phyloP scores from a whole-genome alignment of 2,888 invertebrate genomes.

The Amiota mariae region DNA sequence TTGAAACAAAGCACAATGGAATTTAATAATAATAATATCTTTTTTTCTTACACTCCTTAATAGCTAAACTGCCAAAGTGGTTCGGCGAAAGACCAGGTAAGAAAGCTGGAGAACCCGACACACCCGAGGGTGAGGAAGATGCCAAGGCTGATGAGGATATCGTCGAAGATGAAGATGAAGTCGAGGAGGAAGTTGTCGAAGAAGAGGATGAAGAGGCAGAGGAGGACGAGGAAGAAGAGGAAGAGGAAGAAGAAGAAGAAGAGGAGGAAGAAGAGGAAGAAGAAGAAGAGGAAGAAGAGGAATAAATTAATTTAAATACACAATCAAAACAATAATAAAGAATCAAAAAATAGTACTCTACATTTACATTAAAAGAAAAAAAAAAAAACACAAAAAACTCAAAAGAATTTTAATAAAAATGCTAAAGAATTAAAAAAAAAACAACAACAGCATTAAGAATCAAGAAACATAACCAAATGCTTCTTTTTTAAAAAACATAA shows the following conservation, averaged over 20 bases:
- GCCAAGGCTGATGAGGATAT: constrained; percentile 84
- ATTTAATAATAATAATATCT: not conserved
- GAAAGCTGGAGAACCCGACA: constrained; percentile 90
- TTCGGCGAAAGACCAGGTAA: constrained; percentile 96
- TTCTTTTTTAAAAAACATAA: no score
- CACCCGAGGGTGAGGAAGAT: constrained; percentile 93
- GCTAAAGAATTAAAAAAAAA: constrained; percentile 44
- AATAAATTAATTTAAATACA: constrained; percentile 72
- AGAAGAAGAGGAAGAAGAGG: constrained; percentile 68
- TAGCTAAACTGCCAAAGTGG: constrained; percentile 95
- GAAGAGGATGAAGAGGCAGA: constrained; percentile 83
- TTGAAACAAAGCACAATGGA: no score
- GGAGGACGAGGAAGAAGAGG: constrained; percentile 78
- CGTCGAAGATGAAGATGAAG: constrained; percentile 83
- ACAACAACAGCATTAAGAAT: constrained; percentile 35
- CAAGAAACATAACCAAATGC: no score
- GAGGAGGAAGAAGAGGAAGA: constrained; percentile 75
- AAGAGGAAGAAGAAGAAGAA: constrained; percentile 73
- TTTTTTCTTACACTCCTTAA: not conserved
- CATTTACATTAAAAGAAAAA: constrained; percentile 64
- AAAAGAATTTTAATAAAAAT: constrained; percentile 54
- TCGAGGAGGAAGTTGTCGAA: constrained; percentile 84
- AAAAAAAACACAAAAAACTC: constrained; percentile 48
- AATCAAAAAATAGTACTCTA: constrained; percentile 47
- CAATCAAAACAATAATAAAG: constrained; percentile 50